Evolutionary conservation across 2,113 vertebrate species (phyloP).

Genomic region (Brachyhypopomus occidentalis): DNA sequence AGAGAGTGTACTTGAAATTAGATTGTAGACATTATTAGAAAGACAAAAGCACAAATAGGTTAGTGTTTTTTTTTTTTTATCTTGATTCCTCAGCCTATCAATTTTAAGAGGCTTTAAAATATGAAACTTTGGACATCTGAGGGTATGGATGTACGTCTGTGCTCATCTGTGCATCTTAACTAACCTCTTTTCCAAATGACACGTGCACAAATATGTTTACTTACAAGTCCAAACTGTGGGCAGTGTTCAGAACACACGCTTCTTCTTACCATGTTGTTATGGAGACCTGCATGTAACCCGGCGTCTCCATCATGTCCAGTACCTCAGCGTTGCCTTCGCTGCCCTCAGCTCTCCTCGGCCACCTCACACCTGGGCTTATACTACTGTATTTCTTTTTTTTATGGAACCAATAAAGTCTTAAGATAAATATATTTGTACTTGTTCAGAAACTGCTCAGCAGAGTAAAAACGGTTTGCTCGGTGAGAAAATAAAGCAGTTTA

Average conservation of each 20-base stretch:
- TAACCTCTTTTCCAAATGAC: not conserved
- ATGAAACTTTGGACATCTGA: not conserved
- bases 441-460: not conserved
- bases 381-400: constrained; percentile 36
- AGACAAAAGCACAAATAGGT: constrained; percentile 36
- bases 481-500: constrained; percentile 33
- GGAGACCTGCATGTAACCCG: not conserved
- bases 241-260: not conserved
- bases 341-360: constrained; percentile 20
- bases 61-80: no score
- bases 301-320: not conserved
- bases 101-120: not conserved
- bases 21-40: constrained; percentile 3
- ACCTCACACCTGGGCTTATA: constrained; percentile 30
- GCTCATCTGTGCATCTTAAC: not conserved
- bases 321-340: constrained; percentile 39
- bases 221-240: not conserved
- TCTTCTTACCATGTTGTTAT: not conserved
- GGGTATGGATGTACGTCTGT: not conserved
- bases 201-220: not conserved
- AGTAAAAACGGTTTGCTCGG: not conserved
- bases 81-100: not conserved
- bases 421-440: constrained; percentile 21
- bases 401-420: not conserved
- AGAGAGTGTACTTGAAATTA: constrained; percentile 11